A percentile compares a stretch with the other conserved stretches of the same genome.
phyloP scores from a whole-genome alignment of 2,888 invertebrate species.

The Meliscaeva auricollis region DNA sequence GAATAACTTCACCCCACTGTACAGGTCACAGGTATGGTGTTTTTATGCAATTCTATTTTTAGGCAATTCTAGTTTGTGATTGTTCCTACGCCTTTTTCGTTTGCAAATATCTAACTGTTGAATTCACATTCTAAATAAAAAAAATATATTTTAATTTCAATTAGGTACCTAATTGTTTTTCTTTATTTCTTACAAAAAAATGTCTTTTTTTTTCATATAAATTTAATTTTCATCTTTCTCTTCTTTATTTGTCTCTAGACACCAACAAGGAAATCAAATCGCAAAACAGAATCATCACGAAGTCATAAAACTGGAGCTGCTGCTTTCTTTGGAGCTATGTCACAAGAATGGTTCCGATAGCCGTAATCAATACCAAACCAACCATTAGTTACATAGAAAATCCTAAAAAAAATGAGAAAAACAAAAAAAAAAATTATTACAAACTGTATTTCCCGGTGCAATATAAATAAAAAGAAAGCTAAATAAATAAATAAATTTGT shows the following conservation, averaged over 20 bases:
- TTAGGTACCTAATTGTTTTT: too few relatives aligned
- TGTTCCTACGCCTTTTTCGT: too few relatives aligned
- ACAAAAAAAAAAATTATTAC: not conserved
- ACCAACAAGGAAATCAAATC: conserved; percentile 59
- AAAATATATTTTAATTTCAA: too few relatives aligned
- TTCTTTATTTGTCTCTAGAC: conserved; percentile 50
- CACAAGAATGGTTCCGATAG: conserved; percentile 92
- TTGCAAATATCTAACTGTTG: too few relatives aligned
- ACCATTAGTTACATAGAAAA: not conserved
- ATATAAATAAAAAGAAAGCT: conserved; percentile 39
- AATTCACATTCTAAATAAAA: too few relatives aligned
- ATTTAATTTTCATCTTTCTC: not conserved
- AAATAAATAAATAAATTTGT: conserved; percentile 21
- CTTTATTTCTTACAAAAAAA: too few relatives aligned
- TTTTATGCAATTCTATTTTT: too few relatives aligned
- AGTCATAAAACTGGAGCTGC: conserved; percentile 89
- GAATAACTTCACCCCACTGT: too few relatives aligned
- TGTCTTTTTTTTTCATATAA: not conserved
- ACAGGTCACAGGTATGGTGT: too few relatives aligned
- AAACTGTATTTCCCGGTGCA: conserved; percentile 68
- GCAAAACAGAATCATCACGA: conserved; percentile 76
- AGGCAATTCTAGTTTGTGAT: too few relatives aligned
- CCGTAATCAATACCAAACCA: not conserved
- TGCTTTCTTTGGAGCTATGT: conserved; percentile 92
- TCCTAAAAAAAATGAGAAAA: not conserved